Base-by-base conservation (phyloP, 2,797 vertebrate species). In the Enteromius anoplus region DNA sequence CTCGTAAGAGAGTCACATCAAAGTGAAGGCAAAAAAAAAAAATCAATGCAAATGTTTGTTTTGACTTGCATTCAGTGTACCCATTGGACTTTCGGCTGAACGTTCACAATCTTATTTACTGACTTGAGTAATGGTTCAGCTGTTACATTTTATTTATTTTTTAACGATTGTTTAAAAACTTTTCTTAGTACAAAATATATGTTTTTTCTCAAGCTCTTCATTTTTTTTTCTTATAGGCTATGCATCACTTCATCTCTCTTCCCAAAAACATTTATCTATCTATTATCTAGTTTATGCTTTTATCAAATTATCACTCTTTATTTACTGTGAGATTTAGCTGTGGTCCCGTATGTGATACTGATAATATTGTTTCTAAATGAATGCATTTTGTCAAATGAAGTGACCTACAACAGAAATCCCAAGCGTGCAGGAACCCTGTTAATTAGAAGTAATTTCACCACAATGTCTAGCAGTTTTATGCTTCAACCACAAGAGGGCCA, bases 11-110 rank as follows among this genome's bases (percentile, higher is more conserved):
- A 37, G 42, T 65, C 34, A 5, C 10, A 21, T 66, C 4, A 53
- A 65, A 40, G 14, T 4, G 4, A 72, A 62, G 42, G 8, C 9
- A 40, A 40, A 5, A 40, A 45, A 45, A 45, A 23, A 29, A 12
- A 53, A 82, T 82, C 80, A 75, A 82, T 75, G 66, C 29, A 15
- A 11, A 65, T 75, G 71, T 82, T 82, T 82, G 80, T 55, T 82
- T 68, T 66, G 70, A 40, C 49, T 19, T 34, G 40, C 29, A 34
- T 72, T 37, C 29, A 72, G 2, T 23, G 0, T 64, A 68, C 68
- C 62, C 17, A 2, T 75, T 82, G 80, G 60, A 82, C 80, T 75
- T 8, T 42, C 17, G 53, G 71, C 51, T 82, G 21, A 26, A 82
- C 45, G 65, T 53, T 55, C 29, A 37, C 23, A 7, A 26, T 45